These are phyloP conservation scores for Aleiodes testaceus DNA, from an alignment of 2,888 invertebrate genomes.

Conservation along the genomic window DNA sequence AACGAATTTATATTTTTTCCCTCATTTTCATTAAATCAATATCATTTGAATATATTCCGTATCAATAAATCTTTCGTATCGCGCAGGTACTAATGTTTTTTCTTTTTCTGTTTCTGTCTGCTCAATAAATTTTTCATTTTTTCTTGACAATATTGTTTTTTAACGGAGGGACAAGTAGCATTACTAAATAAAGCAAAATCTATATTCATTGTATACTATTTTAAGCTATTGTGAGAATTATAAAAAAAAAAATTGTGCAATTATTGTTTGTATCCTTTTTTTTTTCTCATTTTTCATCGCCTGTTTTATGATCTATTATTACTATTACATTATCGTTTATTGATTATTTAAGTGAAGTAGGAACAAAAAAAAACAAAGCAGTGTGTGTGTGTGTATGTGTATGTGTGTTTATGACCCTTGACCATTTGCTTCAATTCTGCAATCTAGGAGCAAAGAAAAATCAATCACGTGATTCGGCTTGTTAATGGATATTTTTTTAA, in stretches of 20 bases:
- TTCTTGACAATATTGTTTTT: slow-evolving; percentile 44
- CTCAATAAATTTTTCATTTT: slow-evolving; percentile 47
- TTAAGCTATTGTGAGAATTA: slow-evolving; percentile 63
- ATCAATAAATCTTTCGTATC: slow-evolving; percentile 42
- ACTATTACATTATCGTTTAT: slow-evolving; percentile 58
- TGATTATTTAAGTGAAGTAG: slow-evolving; percentile 52
- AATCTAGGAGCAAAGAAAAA: slow-evolving; percentile 55
- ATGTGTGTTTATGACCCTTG: slow-evolving; percentile 53
- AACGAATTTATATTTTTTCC: slow-evolving; percentile 40
- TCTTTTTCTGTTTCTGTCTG: slow-evolving; percentile 46
- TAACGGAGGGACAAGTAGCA: slow-evolving; percentile 37
- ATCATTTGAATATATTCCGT: slow-evolving; percentile 25
- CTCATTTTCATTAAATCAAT: slow-evolving; percentile 29
- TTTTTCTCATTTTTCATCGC: slow-evolving; percentile 28
- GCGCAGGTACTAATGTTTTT: slow-evolving; percentile 54
- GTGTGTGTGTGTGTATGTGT: slow-evolving; percentile 49
- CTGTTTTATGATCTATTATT: slow-evolving; percentile 47
- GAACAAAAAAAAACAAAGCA: slow-evolving; percentile 53
- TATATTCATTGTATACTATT: slow-evolving; percentile 57
- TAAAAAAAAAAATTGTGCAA: slow-evolving; percentile 36
- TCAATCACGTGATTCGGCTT: slow-evolving; percentile 31
- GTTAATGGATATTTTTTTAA: slow-evolving; percentile 16
- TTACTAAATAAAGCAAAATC: slow-evolving; percentile 55
- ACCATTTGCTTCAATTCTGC: slow-evolving; percentile 55
- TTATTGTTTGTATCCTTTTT: slow-evolving; percentile 46